Base-by-base conservation (phyloP, 2,113 vertebrate genomes). In the Pseudopipra pipra region DNA sequence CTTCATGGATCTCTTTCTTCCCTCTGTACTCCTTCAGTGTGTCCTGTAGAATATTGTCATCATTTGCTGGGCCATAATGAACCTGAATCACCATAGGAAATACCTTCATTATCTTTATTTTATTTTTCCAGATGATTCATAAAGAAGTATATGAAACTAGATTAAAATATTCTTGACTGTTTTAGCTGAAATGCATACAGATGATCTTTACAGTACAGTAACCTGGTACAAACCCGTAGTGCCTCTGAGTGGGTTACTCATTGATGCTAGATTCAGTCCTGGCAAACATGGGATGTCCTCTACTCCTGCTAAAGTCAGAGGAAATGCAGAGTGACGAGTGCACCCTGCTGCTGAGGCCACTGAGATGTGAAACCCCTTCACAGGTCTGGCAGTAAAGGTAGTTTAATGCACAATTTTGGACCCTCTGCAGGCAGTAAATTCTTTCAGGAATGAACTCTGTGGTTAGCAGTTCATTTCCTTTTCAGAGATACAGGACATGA, bases 401-500 rank as follows among this genome's bases (percentile, higher is more conserved):
- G 94, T 93, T 92, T 86, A 93, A 35, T 86, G 73, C 3, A 28
- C 35, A 6, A 41, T 78, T 95, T 58, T 75, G 49, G 61, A 86
- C 72, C 54, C 65, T 85, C 61, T 65, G 67, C 35, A 72, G 54
- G 81, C 47, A 80, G 51, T 87, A 71, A 84, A 68, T 80, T 78
- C 27, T 35, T 96, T 81, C 46, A 84, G 88, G 76, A 89, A 75
- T 87, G 80, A 93, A 35, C 70, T 89, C 68, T 92, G 46, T 85
- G 70, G 68, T 93, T 88, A 72, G 76, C 54, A 77, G 49, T 86
- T 94, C 14, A 63, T 87, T 92, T 95, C 66, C 83, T 87, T 90
- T 94, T 72, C 31, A 72, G 56, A 90, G 72, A 86, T 62, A 72
- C 31, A 85, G 66, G 24, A 43, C 2, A 1, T 85, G 65, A 88